Percentiles rank a stretch among this genome's conserved stretches.
Conservation (phyloP, 2,888 invertebrate genomes). For the Gryllus longicercus region DNA sequence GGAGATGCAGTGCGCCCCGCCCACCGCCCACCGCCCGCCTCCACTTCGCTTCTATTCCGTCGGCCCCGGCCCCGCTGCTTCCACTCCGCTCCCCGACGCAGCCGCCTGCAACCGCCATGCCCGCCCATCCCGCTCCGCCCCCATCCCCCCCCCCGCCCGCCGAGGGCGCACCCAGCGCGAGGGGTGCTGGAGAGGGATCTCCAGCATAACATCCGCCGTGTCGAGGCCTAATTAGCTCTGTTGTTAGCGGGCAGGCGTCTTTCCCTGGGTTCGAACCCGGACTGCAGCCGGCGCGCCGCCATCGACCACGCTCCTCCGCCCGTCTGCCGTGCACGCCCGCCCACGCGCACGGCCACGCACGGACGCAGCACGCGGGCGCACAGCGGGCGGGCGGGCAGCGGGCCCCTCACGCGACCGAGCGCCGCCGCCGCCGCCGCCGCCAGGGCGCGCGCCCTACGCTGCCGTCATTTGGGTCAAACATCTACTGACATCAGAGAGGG, state of each 20-base stretch:
- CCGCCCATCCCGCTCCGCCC: neutral
- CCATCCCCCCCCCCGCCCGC: neutral
- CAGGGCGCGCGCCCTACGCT: neutral
- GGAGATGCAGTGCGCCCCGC: neutral
- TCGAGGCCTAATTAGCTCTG: constrained; percentile 2
- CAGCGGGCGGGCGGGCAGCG: neutral
- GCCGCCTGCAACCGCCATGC: neutral
- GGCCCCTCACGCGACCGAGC: neutral
- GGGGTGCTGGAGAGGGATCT: neutral
- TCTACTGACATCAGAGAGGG: neutral
- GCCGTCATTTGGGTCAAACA: neutral
- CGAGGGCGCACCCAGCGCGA: neutral
- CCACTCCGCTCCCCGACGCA: neutral
- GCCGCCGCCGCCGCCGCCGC: neutral
- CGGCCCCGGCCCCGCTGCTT: too few species aligned
- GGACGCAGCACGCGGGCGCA: neutral
- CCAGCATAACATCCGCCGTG: constrained; percentile 17
- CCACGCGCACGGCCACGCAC: neutral
- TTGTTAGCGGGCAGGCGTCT: neutral
- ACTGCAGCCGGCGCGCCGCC: constrained; percentile 1
- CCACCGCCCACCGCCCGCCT: neutral
- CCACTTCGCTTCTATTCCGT: neutral
- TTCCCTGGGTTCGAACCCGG: neutral
- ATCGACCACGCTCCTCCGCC: neutral
- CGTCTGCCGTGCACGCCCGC: neutral